phyloP scores from a whole-genome alignment of 2,797 vertebrate genomes.

The Gymnothorax reevesii region DNA sequence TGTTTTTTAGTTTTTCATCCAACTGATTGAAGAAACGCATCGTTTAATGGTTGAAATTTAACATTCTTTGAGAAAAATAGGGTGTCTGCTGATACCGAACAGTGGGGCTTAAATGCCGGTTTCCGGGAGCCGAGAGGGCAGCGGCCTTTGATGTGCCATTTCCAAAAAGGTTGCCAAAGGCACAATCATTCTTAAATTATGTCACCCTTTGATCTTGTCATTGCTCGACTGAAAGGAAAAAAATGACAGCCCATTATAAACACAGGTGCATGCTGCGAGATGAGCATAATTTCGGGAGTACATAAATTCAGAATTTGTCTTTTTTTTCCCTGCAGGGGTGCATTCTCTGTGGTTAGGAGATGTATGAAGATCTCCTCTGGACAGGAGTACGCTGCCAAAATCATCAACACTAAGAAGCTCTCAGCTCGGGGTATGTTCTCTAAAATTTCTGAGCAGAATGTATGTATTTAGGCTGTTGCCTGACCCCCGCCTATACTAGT shows the following conservation, averaged over 20 bases:
- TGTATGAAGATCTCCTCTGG: constrained; percentile 95
- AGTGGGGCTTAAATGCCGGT: neutral
- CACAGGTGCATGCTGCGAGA: neutral
- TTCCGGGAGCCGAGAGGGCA: neutral
- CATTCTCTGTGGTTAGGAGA: constrained; percentile 94
- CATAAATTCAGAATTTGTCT: constrained; percentile 9
- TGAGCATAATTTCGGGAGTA: neutral
- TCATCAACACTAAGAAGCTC: constrained; percentile 98
- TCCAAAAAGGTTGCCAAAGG: neutral
- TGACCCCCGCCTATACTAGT: neutral
- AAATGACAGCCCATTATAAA: constrained; percentile 5
- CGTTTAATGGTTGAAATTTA: neutral
- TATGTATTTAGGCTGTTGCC: neutral
- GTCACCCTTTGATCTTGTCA: neutral
- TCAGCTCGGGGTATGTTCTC: constrained; percentile 89
- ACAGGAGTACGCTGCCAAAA: constrained; percentile 96
- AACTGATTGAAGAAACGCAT: neutral
- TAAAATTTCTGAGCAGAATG: neutral
- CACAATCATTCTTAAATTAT: constrained; percentile 21
- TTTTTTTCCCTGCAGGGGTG: constrained; percentile 76
- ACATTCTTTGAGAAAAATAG: neutral
- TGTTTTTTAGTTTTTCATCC: neutral
- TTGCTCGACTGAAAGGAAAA: neutral
- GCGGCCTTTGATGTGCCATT: neutral
- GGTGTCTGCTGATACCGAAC: neutral